Percentiles rank a stretch among this genome's conserved stretches.
Evolutionary conservation across 2,888 invertebrate genomes (phyloP).

Genomic region (Lochmaea capreae): DNA sequence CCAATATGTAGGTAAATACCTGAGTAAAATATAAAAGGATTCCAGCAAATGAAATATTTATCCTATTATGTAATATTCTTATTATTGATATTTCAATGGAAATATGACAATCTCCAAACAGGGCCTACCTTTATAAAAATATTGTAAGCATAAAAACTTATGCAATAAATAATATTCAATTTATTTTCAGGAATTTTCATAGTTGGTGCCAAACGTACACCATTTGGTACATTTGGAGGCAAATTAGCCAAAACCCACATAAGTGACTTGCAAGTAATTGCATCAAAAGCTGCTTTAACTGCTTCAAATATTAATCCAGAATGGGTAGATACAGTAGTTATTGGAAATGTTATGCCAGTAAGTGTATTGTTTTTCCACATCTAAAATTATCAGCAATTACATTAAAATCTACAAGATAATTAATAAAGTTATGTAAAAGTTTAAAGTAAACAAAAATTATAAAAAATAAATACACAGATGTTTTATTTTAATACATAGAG

Average conservation of each 20-base stretch:
- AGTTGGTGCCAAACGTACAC: constrained; percentile 95
- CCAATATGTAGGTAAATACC: too few species aligned
- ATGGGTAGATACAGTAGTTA: constrained; percentile 86
- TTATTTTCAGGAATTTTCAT: constrained; percentile 80
- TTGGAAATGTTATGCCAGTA: constrained; percentile 84
- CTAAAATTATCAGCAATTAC: neutral
- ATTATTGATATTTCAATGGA: too few species aligned
- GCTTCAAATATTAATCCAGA: constrained; percentile 86
- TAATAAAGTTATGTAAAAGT: neutral
- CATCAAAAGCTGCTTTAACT: constrained; percentile 82
- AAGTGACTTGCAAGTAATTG: constrained; percentile 84
- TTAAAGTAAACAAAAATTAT: neutral
- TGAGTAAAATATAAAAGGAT: too few species aligned
- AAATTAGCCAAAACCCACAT: constrained; percentile 79
- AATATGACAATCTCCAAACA: too few species aligned
- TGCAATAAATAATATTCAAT: neutral
- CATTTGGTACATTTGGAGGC: constrained; percentile 96
- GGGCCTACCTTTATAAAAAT: neutral
- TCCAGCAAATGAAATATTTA: too few species aligned
- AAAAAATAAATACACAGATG: too few species aligned
- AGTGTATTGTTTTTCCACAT: constrained; percentile 31
- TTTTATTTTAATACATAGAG: too few species aligned
- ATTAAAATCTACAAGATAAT: neutral
- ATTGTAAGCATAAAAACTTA: neutral
- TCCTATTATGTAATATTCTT: too few species aligned